Evolutionary conservation across 2,888 invertebrate species (phyloP).

Genomic region (Apomyelois bistriatella): DNA sequence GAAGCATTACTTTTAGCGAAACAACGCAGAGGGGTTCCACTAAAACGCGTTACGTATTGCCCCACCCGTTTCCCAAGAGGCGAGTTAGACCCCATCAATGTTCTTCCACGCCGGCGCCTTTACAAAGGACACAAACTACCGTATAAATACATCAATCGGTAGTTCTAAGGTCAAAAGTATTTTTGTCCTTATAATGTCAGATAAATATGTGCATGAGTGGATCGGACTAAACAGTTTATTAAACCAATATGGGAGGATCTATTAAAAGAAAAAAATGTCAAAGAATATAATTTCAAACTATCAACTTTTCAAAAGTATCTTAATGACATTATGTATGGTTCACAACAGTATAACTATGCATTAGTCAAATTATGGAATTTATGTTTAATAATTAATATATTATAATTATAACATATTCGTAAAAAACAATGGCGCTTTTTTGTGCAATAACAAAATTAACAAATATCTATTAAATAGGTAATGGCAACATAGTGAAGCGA

Average conservation of each 20-base stretch:
- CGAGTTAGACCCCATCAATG: constrained; percentile 3
- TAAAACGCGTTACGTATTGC: neutral
- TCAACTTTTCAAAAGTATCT: too few species aligned
- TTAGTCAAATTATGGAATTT: too few species aligned
- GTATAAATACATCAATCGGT: neutral
- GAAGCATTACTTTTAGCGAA: neutral
- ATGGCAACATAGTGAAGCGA: too few species aligned
- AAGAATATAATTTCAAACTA: too few species aligned
- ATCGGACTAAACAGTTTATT: neutral
- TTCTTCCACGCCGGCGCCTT: neutral
- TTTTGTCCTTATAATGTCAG: neutral
- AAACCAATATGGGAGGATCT: neutral
- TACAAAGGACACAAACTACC: constrained; percentile 1
- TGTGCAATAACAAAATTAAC: too few species aligned
- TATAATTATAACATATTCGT: too few species aligned
- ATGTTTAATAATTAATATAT: too few species aligned
- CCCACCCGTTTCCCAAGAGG: neutral
- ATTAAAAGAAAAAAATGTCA: too few species aligned
- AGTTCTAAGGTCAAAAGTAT: neutral
- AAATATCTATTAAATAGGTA: too few species aligned
- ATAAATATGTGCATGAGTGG: neutral
- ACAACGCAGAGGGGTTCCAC: neutral
- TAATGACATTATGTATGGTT: too few species aligned
- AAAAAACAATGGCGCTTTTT: too few species aligned
- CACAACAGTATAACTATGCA: too few species aligned